Base-by-base conservation (phyloP, 2,113 vertebrate genomes). In the Hippolais icterina region DNA sequence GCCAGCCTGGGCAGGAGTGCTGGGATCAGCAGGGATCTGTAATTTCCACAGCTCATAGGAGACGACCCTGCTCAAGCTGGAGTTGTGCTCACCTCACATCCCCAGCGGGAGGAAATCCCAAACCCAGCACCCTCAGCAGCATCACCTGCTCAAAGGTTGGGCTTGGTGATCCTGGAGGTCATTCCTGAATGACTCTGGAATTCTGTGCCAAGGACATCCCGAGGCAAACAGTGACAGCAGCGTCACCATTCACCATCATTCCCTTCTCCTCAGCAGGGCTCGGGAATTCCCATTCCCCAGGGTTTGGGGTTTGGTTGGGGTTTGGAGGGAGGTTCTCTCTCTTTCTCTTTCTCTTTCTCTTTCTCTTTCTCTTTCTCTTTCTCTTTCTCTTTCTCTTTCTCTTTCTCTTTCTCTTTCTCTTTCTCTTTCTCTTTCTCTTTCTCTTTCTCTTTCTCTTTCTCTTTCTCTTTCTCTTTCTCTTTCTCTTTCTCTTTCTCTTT, bases 11-110 rank as follows among this genome's bases (percentile, higher is more conserved):
- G 64, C 50, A 61, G 65, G n/a, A 6, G 20, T 37, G 4, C 11
- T 35, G 41, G 6, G 10, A 49, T 28, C 70, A 46, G 5, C 17
- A 14, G 22, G 9, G 28, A 7, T 27, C 61, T 21, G 8, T 7
- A 0, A 47, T 28, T 25, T 25, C 42, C n/a, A 4, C 8, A 4
- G 1, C 0, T 23, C 16, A 0, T 0, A 0, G 3, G 24, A 29
- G 46, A 12, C 3, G 27, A n/a, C 11, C 57, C 5, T 1, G 0
- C 12, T 19, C 25, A 0, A 11, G 47, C 12, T 6, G 27, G 31
- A 25, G 47, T 4, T 47, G 66, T 46, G 47, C 61, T 50, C 27
- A 0, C 20, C 8, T 20, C 1, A 0, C 6, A 1, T 1, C 3
- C 1, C 42, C 7, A 21, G 21, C 39, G 11, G 0, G 15, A 29